Evolutionary conservation across 1,140 invertebrate species (phyloP).

Genomic region (Lasioglossum albipes): DNA sequence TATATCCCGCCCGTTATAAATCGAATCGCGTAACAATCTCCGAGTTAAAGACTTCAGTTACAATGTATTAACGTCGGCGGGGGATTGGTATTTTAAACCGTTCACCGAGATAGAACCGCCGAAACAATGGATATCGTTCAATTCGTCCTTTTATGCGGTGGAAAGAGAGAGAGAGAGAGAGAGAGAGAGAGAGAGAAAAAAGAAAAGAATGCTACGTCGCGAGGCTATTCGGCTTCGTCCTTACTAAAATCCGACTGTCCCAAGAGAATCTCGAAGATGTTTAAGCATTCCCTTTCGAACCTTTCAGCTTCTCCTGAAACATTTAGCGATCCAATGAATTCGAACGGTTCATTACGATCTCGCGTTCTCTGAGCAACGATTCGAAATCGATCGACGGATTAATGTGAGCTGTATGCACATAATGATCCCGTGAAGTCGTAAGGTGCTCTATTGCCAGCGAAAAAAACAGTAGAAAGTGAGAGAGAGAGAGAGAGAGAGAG

Average conservation of each 20-base stretch:
- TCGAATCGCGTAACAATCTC: conserved; percentile 30
- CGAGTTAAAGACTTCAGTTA: background rate
- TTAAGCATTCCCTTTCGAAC: background rate
- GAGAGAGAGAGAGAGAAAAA: background rate
- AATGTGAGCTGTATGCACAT: background rate
- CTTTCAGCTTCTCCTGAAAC: background rate
- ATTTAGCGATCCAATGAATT: conserved; percentile 4
- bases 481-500: too few relatives aligned
- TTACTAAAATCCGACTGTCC: background rate
- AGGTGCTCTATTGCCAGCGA: too few relatives aligned
- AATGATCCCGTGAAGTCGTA: background rate
- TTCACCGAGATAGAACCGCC: background rate
- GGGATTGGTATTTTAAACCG: background rate
- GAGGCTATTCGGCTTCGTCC: background rate
- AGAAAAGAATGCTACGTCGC: background rate
- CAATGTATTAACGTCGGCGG: conserved; percentile 11
- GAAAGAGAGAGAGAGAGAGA: background rate
- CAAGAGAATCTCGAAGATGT: background rate
- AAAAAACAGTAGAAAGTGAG: too few relatives aligned
- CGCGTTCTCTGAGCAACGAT: background rate
- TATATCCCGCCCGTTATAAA: conserved; percentile 20
- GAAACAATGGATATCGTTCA: background rate
- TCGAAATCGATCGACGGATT: background rate
- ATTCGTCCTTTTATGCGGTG: background rate
- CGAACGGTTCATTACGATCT: background rate